Percentiles rank a stretch among this genome's conserved stretches.
Conservation (phyloP, 2,113 vertebrate genomes). For the Mormoops blainvillei region DNA sequence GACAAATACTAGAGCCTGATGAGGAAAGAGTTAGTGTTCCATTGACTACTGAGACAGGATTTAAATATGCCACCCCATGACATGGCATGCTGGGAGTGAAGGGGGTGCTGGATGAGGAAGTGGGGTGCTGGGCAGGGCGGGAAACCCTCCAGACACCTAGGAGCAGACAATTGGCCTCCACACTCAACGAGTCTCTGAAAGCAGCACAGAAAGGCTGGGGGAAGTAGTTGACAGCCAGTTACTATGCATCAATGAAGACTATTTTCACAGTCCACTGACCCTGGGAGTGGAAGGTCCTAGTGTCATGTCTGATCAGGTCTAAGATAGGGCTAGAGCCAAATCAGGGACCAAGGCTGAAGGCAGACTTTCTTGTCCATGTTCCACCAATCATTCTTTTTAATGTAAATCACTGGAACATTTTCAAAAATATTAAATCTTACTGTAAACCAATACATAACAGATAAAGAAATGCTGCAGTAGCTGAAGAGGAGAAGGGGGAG, state of each 20-base stretch:
- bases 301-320: neutral
- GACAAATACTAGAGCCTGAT: neutral
- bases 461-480: neutral
- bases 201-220: neutral
- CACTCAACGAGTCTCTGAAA: neutral
- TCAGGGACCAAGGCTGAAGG: neutral
- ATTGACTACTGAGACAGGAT: neutral
- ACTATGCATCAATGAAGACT: neutral
- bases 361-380: neutral
- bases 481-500: neutral
- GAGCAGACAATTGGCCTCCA: neutral
- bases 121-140: no score
- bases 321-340: neutral
- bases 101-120: neutral
- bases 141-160: neutral
- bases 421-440: neutral
- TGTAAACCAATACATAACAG: neutral
- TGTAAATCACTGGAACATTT: neutral
- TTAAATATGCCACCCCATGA: neutral
- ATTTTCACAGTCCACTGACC: neutral
- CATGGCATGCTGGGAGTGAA: neutral
- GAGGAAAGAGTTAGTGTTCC: neutral
- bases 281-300: neutral
- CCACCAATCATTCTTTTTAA: neutral
- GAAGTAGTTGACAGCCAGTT: neutral